phyloP scores from a whole-genome alignment of 2,113 vertebrate genomes.

The Argyrosomus japonicus region DNA sequence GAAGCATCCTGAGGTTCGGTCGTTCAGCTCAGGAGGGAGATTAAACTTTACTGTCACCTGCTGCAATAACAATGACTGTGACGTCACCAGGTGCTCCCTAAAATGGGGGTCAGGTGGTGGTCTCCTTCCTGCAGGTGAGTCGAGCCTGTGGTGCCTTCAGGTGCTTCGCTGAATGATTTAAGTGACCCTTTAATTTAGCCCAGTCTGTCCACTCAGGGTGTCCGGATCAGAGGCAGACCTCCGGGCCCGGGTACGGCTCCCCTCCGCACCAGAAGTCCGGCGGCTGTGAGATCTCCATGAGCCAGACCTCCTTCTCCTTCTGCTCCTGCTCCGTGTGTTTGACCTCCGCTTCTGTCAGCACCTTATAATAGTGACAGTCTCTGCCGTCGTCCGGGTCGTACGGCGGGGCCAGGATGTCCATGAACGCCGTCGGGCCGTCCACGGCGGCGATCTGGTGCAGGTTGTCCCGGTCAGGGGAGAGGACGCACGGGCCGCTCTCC shows the following conservation, averaged over 20 bases:
- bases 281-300: slow-evolving; percentile 92
- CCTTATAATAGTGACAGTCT: slow-evolving; percentile 95
- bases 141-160: too few species aligned
- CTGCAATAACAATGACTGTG: too few species aligned
- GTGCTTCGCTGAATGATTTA: neutral
- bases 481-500: slow-evolving; percentile 88
- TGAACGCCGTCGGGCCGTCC: slow-evolving; percentile 93
- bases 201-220: neutral
- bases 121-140: neutral
- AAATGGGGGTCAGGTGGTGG: neutral
- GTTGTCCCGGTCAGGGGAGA: slow-evolving; percentile 91
- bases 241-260: slow-evolving; percentile 93
- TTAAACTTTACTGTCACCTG: too few species aligned
- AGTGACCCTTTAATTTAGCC: neutral
- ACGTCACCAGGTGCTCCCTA: neutral
- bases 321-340: slow-evolving; percentile 27
- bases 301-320: slow-evolving; percentile 86
- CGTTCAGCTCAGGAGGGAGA: too few species aligned
- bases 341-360: slow-evolving; percentile 75
- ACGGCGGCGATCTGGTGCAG: slow-evolving; percentile 95
- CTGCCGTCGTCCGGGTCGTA: slow-evolving; percentile 94
- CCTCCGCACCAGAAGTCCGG: slow-evolving; percentile 94
- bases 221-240: slow-evolving; percentile 80
- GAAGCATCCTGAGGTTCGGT: too few species aligned
- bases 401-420: slow-evolving; percentile 96